Conservation (phyloP, 2,113 vertebrate genomes). For the Saccopteryx leptura region DNA sequence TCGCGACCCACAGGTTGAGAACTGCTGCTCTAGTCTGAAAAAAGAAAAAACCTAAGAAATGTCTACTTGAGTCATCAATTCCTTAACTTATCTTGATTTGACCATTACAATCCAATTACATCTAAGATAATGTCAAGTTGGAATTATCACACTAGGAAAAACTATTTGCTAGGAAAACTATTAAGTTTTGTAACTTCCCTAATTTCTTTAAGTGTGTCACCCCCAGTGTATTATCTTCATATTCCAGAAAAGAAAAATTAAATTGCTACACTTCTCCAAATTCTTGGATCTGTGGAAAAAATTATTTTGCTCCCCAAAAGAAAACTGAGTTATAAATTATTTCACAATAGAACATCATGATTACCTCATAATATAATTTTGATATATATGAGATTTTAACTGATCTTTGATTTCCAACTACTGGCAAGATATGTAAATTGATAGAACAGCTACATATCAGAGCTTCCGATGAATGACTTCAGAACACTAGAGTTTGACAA, state of each 20-base stretch:
- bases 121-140: not conserved
- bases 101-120: not conserved
- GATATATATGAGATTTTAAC: not conserved
- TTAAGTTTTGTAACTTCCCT: not conserved
- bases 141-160: not conserved
- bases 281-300: not conserved
- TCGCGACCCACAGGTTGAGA: too few relatives aligned
- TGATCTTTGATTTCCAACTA: not conserved
- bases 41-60: slow-evolving; percentile 1
- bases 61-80: not conserved
- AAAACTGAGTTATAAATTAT: not conserved
- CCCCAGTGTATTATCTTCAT: not conserved
- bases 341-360: not conserved
- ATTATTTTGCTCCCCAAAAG: not conserved
- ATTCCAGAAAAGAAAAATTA: slow-evolving; percentile 15
- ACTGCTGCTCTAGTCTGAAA: too few relatives aligned
- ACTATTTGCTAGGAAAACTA: not conserved
- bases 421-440: not conserved
- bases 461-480: not conserved
- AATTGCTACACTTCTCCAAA: not conserved
- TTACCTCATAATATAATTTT: slow-evolving; percentile 11
- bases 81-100: not conserved
- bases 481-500: not conserved
- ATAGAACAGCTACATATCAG: not conserved
- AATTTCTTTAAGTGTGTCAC: not conserved